A percentile compares a stretch with the other conserved stretches of the same genome.
Conservation (phyloP, 2,113 vertebrate species). For the Myocastor coypus region DNA sequence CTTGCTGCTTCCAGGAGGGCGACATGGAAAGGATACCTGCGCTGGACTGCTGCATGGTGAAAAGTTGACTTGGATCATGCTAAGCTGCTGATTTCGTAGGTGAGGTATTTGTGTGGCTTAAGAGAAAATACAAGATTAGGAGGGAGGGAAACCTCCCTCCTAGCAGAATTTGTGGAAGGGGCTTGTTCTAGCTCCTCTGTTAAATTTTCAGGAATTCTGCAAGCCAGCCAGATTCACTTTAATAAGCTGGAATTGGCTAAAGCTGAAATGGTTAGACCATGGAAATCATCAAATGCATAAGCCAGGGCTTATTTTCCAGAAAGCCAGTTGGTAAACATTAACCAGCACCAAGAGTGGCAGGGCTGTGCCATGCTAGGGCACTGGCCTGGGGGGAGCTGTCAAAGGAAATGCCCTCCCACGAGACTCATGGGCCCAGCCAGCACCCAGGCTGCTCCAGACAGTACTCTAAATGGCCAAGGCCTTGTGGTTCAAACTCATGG, state of each 20-base stretch:
- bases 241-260: not conserved
- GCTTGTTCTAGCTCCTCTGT: not conserved
- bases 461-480: not conserved
- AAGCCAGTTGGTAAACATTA: not conserved
- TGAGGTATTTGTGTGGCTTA: not conserved
- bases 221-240: not conserved
- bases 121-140: not conserved
- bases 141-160: not conserved
- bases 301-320: not conserved
- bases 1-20: not conserved
- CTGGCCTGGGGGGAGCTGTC: not conserved
- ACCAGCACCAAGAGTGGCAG: not conserved
- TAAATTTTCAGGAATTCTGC: not conserved
- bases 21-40: not conserved
- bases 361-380: not conserved
- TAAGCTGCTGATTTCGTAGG: not conserved
- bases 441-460: not conserved
- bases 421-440: not conserved
- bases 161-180: too few relatives aligned
- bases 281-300: conserved; percentile 5
- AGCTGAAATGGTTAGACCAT: not conserved
- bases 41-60: not conserved
- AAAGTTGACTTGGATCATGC: not conserved
- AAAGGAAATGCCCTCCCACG: not conserved
- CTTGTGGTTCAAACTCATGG: not conserved